Percentiles rank a stretch among this genome's conserved stretches.
These are phyloP conservation scores for Athalia cordata DNA, from an alignment of 2,888 invertebrate genomes.

Conservation along the genomic window DNA sequence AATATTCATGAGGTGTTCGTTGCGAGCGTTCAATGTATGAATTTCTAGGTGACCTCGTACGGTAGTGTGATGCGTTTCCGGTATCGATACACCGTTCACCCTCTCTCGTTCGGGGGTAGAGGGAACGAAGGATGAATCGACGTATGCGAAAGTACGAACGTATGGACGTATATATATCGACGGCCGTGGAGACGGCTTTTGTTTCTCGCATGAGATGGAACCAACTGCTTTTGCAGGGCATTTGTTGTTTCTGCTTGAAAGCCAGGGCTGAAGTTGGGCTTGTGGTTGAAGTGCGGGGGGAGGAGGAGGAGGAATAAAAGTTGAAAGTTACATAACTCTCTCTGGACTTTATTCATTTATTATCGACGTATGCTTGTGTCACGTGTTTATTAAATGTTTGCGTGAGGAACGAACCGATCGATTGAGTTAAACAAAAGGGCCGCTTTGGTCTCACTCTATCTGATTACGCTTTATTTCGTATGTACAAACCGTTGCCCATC, in stretches of 20 bases:
- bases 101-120: constrained; percentile 50
- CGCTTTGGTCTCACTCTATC: neutral
- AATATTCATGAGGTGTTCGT: constrained; percentile 56
- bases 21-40: neutral
- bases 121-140: constrained; percentile 56
- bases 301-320: constrained; percentile 52
- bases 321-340: constrained; percentile 62
- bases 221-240: constrained; percentile 7
- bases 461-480: neutral
- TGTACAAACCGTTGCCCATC: neutral
- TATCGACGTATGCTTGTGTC: no score
- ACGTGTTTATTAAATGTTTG: neutral
- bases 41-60: constrained; percentile 22
- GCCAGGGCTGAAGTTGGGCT: neutral
- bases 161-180: neutral
- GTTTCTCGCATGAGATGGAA: constrained; percentile 56
- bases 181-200: constrained; percentile 62
- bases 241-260: constrained; percentile 2
- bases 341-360: constrained; percentile 55
- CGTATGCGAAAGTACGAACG: neutral
- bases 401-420: neutral
- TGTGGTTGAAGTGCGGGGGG: neutral
- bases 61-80: constrained; percentile 59
- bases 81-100: constrained; percentile 63
- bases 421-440: neutral